phyloP scores from a whole-genome alignment of 2,113 vertebrate species.

The Mobula hypostoma region DNA sequence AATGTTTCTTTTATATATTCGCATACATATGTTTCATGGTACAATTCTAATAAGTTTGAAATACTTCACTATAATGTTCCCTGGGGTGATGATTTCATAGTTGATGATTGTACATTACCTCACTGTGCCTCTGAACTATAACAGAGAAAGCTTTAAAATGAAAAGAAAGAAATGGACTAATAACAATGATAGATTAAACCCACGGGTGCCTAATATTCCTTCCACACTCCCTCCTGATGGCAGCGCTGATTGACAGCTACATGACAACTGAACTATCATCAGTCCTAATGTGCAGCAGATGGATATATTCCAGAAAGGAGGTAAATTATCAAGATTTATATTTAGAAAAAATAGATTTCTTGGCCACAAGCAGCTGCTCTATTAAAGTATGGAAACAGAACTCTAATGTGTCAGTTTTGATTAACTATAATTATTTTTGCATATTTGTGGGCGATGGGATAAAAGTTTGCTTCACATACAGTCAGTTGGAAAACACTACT shows the following conservation, averaged over 20 bases:
- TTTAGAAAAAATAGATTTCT: slow-evolving; percentile 17
- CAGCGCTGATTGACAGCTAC: slow-evolving; percentile 30
- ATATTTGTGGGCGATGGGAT: not conserved
- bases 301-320: slow-evolving; percentile 23
- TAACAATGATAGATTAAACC: slow-evolving; percentile 37
- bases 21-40: not conserved
- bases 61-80: slow-evolving; percentile 25
- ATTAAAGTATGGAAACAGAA: slow-evolving; percentile 31
- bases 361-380: slow-evolving; percentile 29
- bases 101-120: slow-evolving; percentile 33
- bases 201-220: slow-evolving; percentile 16
- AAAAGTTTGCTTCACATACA: not conserved
- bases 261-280: slow-evolving; percentile 36
- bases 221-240: slow-evolving; percentile 2
- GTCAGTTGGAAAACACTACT: not conserved
- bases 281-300: slow-evolving; percentile 25
- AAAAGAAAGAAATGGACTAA: slow-evolving; percentile 26
- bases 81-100: slow-evolving; percentile 37
- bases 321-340: slow-evolving; percentile 36
- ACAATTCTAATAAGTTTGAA: slow-evolving; percentile 23
- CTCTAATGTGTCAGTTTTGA: slow-evolving; percentile 15
- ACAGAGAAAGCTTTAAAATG: slow-evolving; percentile 27
- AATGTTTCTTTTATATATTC: not conserved
- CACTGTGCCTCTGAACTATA: slow-evolving; percentile 25
- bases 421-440: slow-evolving; percentile 23